These are phyloP conservation scores for Uria lomvia DNA, from an alignment of 2,113 vertebrate species.

Conservation along the genomic window DNA sequence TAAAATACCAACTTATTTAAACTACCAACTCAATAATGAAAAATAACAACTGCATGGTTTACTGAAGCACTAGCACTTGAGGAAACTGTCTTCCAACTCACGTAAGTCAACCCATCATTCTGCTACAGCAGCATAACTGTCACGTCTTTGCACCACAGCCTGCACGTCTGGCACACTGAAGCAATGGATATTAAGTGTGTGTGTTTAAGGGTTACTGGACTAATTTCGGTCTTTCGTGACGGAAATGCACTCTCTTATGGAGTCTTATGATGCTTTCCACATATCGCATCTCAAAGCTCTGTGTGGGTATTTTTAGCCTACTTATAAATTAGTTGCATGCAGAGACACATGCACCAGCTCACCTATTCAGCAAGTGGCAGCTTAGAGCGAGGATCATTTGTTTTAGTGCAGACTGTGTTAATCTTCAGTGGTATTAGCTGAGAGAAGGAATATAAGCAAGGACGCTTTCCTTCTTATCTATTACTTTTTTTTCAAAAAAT, in stretches of 20 bases:
- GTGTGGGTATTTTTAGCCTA: background rate
- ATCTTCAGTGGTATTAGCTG: background rate
- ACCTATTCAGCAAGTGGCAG: background rate
- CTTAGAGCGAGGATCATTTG: background rate
- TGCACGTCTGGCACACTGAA: background rate
- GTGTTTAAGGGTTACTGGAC: background rate
- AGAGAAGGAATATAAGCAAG: background rate
- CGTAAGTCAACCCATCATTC: background rate
- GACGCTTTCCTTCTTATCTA: background rate
- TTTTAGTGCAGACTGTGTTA: conserved; percentile 14
- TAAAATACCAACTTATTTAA: background rate
- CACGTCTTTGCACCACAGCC: background rate
- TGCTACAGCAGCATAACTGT: background rate
- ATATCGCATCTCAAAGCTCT: background rate
- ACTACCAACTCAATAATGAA: background rate
- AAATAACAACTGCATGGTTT: background rate
- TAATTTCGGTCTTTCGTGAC: background rate
- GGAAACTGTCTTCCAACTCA: background rate
- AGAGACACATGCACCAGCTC: background rate
- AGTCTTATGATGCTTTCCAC: background rate
- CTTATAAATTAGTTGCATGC: background rate
- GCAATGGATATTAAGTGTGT: background rate
- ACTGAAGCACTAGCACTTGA: background rate
- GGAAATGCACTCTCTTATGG: background rate
- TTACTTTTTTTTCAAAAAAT: background rate